Evolutionary conservation across 2,888 invertebrate genomes (phyloP).

Genomic region (Agrotis segetum): DNA sequence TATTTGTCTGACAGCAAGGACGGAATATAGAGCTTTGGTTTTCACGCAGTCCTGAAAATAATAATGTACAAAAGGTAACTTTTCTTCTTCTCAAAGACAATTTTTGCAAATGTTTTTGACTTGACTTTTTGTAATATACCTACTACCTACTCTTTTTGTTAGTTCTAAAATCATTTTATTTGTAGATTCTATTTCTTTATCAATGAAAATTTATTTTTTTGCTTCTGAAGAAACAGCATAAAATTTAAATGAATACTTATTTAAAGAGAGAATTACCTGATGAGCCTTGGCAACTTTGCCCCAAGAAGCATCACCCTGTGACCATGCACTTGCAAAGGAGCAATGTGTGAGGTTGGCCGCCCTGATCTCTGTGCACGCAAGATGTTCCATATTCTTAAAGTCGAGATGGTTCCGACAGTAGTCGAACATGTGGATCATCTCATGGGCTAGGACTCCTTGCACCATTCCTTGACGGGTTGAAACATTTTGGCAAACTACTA

Average conservation of each 20-base stretch:
- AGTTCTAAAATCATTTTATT: not conserved
- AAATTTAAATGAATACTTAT: too few species aligned
- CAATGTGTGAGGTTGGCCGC: slow-evolving; percentile 99
- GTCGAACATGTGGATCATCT: slow-evolving; percentile 99
- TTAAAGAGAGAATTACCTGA: too few species aligned
- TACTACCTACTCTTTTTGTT: too few species aligned
- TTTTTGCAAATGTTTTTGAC: too few species aligned
- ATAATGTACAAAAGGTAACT: too few species aligned
- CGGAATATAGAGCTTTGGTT: slow-evolving; percentile 95
- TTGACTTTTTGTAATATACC: too few species aligned
- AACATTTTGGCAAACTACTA: slow-evolving; percentile 97
- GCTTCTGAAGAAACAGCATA: not conserved
- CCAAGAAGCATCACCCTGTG: slow-evolving; percentile 94
- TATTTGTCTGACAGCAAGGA: slow-evolving; percentile 95
- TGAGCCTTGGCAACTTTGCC: slow-evolving; percentile 94
- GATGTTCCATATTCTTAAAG: slow-evolving; percentile 96
- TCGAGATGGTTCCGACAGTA: slow-evolving; percentile 97
- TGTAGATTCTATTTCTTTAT: too few species aligned
- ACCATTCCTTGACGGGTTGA: slow-evolving; percentile 93
- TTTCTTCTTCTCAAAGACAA: too few species aligned
- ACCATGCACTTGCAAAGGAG: slow-evolving; percentile 95
- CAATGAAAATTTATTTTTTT: not conserved
- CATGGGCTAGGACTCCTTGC: slow-evolving; percentile 96
- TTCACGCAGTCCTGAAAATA: slow-evolving; percentile 95
- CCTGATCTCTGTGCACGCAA: slow-evolving; percentile 98